phyloP scores from a whole-genome alignment of 1,140 invertebrate genomes.

The Pomacea maculata region DNA sequence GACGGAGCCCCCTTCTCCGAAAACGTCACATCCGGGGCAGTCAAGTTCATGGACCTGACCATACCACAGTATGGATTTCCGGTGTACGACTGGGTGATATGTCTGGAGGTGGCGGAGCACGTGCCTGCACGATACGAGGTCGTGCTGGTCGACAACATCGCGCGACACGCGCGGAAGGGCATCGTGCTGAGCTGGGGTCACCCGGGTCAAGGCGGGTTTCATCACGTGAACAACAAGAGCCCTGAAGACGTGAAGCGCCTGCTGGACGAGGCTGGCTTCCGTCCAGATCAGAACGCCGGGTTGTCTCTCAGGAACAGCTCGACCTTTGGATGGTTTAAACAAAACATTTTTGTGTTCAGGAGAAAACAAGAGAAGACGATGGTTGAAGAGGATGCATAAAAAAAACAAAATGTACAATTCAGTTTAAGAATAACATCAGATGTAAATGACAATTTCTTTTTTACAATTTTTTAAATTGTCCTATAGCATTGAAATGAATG shows the following conservation, averaged over 20 bases:
- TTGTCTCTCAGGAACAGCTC: not conserved
- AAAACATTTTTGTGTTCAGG: constrained; percentile 4
- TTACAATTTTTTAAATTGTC: too few relatives aligned
- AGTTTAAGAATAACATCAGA: too few relatives aligned
- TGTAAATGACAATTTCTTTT: too few relatives aligned
- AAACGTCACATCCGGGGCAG: constrained; percentile 17
- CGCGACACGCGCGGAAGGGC: constrained; percentile 24
- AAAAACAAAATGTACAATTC: too few relatives aligned
- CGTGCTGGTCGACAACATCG: constrained; percentile 27
- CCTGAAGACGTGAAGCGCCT: not conserved
- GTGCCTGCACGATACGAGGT: constrained; percentile 20
- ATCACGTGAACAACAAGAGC: not conserved
- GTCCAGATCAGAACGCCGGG: not conserved
- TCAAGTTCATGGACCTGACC: constrained; percentile 34
- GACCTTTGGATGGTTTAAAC: not conserved
- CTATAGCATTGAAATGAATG: too few relatives aligned
- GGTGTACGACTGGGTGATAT: constrained; percentile 33
- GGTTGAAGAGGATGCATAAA: not conserved
- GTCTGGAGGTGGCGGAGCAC: constrained; percentile 32
- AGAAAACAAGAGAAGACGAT: not conserved
- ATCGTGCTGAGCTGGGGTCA: constrained; percentile 29
- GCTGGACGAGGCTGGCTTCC: not conserved
- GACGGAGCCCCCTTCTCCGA: constrained; percentile 26
- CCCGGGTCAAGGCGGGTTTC: constrained; percentile 13
- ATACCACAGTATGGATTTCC: constrained; percentile 32